A percentile compares a stretch with the other conserved stretches of the same genome.
These are phyloP conservation scores for Hestina assimilis DNA, from an alignment of 1,140 invertebrate species.

Conservation along the genomic window DNA sequence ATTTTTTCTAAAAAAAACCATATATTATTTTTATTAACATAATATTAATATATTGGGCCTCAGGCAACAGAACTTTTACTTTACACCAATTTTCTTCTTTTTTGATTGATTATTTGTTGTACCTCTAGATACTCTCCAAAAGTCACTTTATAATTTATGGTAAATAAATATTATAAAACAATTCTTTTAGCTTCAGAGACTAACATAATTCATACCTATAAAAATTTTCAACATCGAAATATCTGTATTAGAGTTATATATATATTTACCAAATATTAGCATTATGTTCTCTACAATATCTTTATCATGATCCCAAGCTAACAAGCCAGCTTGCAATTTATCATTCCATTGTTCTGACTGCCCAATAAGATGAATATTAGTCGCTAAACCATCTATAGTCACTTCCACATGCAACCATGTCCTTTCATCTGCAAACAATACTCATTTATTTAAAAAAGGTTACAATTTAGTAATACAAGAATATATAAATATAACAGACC, in stretches of 20 bases:
- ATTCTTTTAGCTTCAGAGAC: too few relatives aligned
- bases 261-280: slow-evolving; percentile 48
- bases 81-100: too few relatives aligned
- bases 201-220: too few relatives aligned
- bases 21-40: too few relatives aligned
- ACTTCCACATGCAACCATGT: slow-evolving; percentile 63
- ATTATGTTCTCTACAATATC: slow-evolving; percentile 56
- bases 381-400: slow-evolving; percentile 47
- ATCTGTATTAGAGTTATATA: too few relatives aligned
- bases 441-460: not conserved
- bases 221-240: too few relatives aligned
- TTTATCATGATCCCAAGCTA: slow-evolving; percentile 65
- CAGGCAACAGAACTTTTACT: too few relatives aligned
- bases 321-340: slow-evolving; percentile 47
- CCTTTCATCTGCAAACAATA: slow-evolving; percentile 45
- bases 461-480: not conserved
- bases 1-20: not conserved
- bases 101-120: too few relatives aligned
- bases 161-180: too few relatives aligned
- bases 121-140: too few relatives aligned
- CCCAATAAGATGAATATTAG: slow-evolving; percentile 51
- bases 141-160: too few relatives aligned
- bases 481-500: slow-evolving; percentile 29
- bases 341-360: slow-evolving; percentile 46
- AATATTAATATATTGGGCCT: too few relatives aligned